Conservation (phyloP, 2,888 invertebrate species). For the Ommatoiulus sabulosus region DNA sequence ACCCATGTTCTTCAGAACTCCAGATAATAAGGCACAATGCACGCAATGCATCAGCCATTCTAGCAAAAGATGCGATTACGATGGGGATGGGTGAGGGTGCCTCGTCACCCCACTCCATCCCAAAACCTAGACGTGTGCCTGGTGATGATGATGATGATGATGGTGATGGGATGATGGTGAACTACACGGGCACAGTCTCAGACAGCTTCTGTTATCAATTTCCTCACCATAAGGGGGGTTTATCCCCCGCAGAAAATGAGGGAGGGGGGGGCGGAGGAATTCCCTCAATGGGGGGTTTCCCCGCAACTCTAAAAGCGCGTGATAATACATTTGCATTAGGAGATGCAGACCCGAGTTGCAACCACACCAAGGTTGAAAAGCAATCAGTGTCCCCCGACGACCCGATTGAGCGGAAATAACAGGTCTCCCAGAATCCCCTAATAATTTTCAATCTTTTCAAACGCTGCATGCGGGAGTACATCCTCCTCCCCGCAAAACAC, state of each 20-base stretch:
- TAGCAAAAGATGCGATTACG: not conserved
- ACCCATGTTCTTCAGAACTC: not conserved
- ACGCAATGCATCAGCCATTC: not conserved
- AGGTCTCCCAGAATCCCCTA: conserved; percentile 1
- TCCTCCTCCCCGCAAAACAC: not conserved
- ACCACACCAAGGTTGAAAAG: not conserved
- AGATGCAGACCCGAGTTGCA: not conserved
- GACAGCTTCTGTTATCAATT: conserved; percentile 1
- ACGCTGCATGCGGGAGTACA: not conserved
- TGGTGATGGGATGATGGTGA: too few relatives aligned
- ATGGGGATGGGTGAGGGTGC: not conserved
- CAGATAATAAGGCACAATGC: not conserved
- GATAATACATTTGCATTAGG: not conserved
- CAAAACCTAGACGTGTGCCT: too few relatives aligned
- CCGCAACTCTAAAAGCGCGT: not conserved
- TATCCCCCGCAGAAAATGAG: not conserved
- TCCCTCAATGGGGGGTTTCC: not conserved
- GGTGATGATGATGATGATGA: too few relatives aligned
- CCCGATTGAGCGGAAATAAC: not conserved
- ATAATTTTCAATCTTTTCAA: conserved; percentile 1
- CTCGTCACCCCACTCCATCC: not conserved
- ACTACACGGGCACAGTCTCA: not conserved
- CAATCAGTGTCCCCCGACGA: not conserved
- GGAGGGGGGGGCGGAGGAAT: too few relatives aligned
- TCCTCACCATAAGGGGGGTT: not conserved